phyloP scores from a whole-genome alignment of 2,113 vertebrate species.

The Tichodroma muraria region DNA sequence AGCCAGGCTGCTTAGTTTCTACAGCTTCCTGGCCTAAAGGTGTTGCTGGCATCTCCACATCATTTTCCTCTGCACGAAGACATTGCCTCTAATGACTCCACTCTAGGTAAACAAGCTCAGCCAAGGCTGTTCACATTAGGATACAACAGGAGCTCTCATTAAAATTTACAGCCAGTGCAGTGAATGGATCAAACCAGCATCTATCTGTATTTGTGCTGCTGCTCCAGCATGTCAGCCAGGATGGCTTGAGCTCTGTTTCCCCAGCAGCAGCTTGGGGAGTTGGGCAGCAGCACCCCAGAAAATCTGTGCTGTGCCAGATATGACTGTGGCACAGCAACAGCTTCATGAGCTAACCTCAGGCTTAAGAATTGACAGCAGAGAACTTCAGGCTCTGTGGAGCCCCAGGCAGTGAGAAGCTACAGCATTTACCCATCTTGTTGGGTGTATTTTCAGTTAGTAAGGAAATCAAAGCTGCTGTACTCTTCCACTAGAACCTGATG shows the following conservation, averaged over 20 bases:
- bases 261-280: neutral
- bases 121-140: neutral
- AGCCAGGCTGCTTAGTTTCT: neutral
- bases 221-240: neutral
- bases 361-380: neutral
- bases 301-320: neutral
- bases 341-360: neutral
- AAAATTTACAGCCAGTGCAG: neutral
- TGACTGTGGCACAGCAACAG: neutral
- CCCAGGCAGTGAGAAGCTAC: neutral
- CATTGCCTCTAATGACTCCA: neutral
- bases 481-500: neutral
- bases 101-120: neutral
- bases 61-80: neutral
- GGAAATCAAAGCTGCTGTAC: neutral
- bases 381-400: neutral
- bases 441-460: neutral
- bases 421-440: neutral
- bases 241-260: neutral
- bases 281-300: neutral
- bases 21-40: neutral
- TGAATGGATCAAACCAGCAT: neutral
- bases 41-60: neutral
- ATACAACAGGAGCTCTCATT: neutral
- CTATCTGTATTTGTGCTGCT: neutral